Evolutionary conservation across 2,888 invertebrate genomes (phyloP).

Genomic region (Melanchra persicariae): DNA sequence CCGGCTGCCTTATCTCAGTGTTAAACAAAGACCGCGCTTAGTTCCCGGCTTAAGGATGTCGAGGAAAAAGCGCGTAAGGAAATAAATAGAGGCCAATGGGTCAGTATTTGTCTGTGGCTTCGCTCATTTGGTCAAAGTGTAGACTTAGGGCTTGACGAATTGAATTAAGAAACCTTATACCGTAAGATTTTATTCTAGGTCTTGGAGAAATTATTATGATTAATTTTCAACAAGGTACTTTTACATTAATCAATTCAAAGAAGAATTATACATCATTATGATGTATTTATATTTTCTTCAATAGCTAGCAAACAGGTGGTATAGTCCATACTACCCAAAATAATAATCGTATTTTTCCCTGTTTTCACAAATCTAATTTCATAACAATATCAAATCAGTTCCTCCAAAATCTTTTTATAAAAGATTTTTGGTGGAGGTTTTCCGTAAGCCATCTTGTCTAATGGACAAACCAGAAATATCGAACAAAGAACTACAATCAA

Average conservation of each 20-base stretch:
- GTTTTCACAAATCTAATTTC: background rate
- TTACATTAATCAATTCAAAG: no score
- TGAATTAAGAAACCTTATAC: conserved; percentile 66
- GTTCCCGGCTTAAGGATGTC: conserved; percentile 62
- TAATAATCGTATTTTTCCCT: background rate
- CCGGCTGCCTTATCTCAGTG: conserved; percentile 72
- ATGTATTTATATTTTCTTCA: no score
- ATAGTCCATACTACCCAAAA: background rate
- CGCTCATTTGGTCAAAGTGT: conserved; percentile 68
- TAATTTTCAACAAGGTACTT: no score
- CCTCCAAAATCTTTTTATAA: conserved; percentile 13
- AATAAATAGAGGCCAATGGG: conserved; percentile 68
- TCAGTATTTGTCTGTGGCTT: conserved; percentile 66
- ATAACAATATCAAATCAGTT: conserved; percentile 5
- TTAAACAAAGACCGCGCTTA: conserved; percentile 72
- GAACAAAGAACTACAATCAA: conserved; percentile 39
- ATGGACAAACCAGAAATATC: conserved; percentile 16
- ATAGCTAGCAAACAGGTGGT: background rate
- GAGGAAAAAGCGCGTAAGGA: conserved; percentile 59
- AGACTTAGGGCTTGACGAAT: conserved; percentile 67
- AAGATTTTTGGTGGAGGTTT: background rate
- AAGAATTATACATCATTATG: no score
- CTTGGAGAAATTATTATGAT: conserved; percentile 29
- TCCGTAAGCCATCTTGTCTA: conserved; percentile 17
- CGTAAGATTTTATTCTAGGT: conserved; percentile 19